Base-by-base conservation (phyloP, 2,797 vertebrate species). In the Danio kyathit region DNA sequence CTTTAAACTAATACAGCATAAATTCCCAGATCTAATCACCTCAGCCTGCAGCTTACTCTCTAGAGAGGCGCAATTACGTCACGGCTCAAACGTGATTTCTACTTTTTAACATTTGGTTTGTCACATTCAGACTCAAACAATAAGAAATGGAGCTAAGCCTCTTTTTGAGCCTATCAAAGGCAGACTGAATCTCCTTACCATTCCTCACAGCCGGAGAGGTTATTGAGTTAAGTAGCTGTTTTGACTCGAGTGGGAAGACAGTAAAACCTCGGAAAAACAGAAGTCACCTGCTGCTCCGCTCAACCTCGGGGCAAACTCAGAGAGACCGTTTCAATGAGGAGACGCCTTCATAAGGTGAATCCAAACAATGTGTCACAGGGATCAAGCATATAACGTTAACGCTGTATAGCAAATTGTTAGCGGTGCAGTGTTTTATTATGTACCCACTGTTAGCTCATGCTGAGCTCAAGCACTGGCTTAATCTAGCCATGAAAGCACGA, bases 391-490 rank as follows among this genome's bases (percentile, higher is more conserved):
- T 87, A 86, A 87, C 82, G 79, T 87, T 83, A 87, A 86, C 85
- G 69, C 88, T 82, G 86, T 82, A 81, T 90, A 87, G 82, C 76
- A 88, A 89, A 91, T 85, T 84, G 76, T 84, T 86, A 90, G 86
- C 81, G 74, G 82, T 87, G 84, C 80, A 76, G 81, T 86, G 86
- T 91, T 87, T 90, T 87, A 93, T 92, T 88, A 92, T 92, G 88
- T 86, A 89, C 87, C 89, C 88, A 87, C 86, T 89, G 90, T 84
- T 87, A 75, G 84, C 82, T 89, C 90, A 89, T 79, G 81, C 90
- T 81, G 86, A 87, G 89, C 80, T 79, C 77, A 86, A 77, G 82
- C 74, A 44, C 86, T 63, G 63, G 80, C 71, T 86, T 92, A 92
- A 92, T 91, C 89, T 90, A 85, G 82, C 89, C 83, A 80, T 75